A percentile compares a stretch with the other conserved stretches of the same genome.
These are phyloP conservation scores for Cryptocephalus moraei DNA, from an alignment of 2,888 invertebrate genomes.

Conservation along the genomic window DNA sequence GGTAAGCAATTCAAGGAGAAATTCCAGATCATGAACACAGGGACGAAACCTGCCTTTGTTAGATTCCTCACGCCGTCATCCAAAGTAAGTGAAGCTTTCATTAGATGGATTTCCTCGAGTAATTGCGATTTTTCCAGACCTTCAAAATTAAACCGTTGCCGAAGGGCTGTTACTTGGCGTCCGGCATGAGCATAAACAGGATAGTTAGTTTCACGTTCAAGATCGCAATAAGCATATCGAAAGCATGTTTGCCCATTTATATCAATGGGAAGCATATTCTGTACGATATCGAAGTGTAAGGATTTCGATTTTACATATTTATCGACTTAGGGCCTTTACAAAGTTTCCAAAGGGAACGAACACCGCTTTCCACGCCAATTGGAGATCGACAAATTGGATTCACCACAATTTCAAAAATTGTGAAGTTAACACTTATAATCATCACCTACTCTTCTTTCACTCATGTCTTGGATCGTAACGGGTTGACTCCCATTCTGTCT, in stretches of 20 bases:
- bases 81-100: conserved; percentile 23
- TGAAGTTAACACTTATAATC: too few species aligned
- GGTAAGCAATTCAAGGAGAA: conserved; percentile 30
- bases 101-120: background rate
- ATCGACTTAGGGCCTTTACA: too few species aligned
- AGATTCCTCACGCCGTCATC: conserved; percentile 33
- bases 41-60: conserved; percentile 28
- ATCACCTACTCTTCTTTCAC: too few species aligned
- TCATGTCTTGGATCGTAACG: too few species aligned
- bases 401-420: too few species aligned
- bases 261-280: conserved; percentile 28
- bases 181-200: conserved; percentile 34
- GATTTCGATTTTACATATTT: too few species aligned
- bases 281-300: conserved; percentile 31
- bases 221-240: conserved; percentile 23
- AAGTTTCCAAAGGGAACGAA: too few species aligned
- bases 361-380: too few species aligned
- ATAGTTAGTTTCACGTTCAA: conserved; percentile 30
- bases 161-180: conserved; percentile 22
- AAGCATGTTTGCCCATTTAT: conserved; percentile 30
- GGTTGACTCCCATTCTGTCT: too few species aligned
- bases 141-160: conserved; percentile 29
- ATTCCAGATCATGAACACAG: conserved; percentile 33
- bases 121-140: conserved; percentile 23
- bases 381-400: too few species aligned